These are phyloP conservation scores for human (Homo sapiens) DNA, from an alignment of 2,113 vertebrate genomes.

Conservation along the genomic window DNA sequence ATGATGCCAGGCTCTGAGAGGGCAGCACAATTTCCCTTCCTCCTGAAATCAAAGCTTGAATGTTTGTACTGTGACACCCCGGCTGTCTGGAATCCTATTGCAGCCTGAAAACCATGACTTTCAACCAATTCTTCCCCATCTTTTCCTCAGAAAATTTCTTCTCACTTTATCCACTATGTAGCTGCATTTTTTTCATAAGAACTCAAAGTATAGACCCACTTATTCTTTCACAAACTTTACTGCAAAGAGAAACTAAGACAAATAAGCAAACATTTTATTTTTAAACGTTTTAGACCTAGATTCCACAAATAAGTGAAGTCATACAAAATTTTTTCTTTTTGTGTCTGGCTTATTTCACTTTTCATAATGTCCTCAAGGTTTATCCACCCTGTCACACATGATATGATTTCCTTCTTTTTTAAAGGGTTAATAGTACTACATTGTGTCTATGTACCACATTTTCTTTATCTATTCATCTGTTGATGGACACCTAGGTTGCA, in stretches of 20 bases:
- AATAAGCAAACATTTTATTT: neutral
- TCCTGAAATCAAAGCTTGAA: neutral
- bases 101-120: neutral
- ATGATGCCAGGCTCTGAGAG: no score
- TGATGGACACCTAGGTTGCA: neutral
- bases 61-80: fast-evolving
- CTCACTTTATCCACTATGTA: neutral
- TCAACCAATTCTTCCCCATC: neutral
- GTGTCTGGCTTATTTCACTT: neutral
- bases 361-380: neutral
- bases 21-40: fast-evolving
- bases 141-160: neutral
- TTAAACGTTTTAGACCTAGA: neutral
- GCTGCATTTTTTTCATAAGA: neutral
- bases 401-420: neutral
- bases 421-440: no score
- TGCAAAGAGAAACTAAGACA: neutral
- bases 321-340: neutral
- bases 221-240: neutral
- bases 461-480: neutral
- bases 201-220: neutral
- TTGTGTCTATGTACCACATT: fast-evolving
- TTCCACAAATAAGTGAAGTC: neutral
- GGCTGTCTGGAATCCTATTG: neutral
- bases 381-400: neutral